Evolutionary conservation across 1,140 invertebrate genomes (phyloP), one percentile per base, ranked within the genome.

Genomic region (Gryon sp.): DNA sequence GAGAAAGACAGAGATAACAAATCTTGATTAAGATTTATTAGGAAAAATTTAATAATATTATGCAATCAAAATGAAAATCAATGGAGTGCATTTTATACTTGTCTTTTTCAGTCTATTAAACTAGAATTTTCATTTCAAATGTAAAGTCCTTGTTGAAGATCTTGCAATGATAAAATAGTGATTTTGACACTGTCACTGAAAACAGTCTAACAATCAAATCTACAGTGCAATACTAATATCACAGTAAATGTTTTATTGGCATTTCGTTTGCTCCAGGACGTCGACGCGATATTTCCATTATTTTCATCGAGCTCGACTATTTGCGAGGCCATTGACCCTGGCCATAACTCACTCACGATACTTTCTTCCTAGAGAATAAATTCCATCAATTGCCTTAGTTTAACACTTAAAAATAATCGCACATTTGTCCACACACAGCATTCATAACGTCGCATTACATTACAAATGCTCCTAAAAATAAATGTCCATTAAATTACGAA

Each of bases 241-340:
- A n/a, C n/a, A n/a, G n/a, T n/a, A n/a, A n/a, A n/a, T n/a, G n/a
- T 20, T 30, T 15, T 43, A 43, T 36, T 15, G 22, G 40, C 38
- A 24, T 38, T 36, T 12, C 22, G 18, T 14, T 4, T 8, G 41
- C 19, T 38, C 7, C 24, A 18, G 43, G 41, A 41, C 19, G 14
- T 36, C 2, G 7, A 20, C n/a, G 8, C 19, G 53, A 22, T 8
- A 26, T n/a, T 60, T 46, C 28, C 26, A 62, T 62, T 63, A 63
- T 63, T 63, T 63, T 34, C 34, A 38, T 28, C 20, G 11, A 28
- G 24, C 30, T 32, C 9, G 4, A 14, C 24, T 15, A 50, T 63
- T 45, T 12, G 15, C 20, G 34, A 30, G 59, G 59, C n/a, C 45
- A 9, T 63, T 52, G 45, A 63, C 59, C 45, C 34, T 15, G 26